Base-by-base conservation (phyloP, 2,888 invertebrate genomes). In the Galeruca laticollis region DNA sequence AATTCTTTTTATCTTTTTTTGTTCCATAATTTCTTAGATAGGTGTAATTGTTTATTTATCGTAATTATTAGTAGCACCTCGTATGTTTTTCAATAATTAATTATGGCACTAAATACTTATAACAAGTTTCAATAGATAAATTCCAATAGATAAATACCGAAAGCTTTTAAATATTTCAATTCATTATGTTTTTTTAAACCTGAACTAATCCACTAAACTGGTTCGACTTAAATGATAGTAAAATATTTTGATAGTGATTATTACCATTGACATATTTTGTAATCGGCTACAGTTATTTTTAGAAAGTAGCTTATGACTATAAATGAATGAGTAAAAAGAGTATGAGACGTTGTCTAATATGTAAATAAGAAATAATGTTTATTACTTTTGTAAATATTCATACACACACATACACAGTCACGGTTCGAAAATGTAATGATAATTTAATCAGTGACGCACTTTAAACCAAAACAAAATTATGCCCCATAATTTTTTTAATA, bases 241-340 rank as follows among this genome's bases (percentile, higher is more conserved):
- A 47, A 18, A 47, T 47, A 6, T 47, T 47, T 47, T 10, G 47
- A 15, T 47, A 47, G 47, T 47, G 18, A 6, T 47, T 18, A 47
- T 47, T 18, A 18, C 9, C 9, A 47, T 43, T 47, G 18, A 47
- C 47, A 47, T 47, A 47, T 47, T 47, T 47, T 47, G 47, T 18
- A 47, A 47, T 47, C 47, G 15, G 47, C 18, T 47, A 47, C 47
- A 47, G 47, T 47, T 47, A 47, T 47, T 47, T 47, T 47, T 47
- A 47, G 47, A 47, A 47, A 47, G 47, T 47, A 47, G 47, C 47
- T 15, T 47, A 47, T 47, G 47, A 47, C 47, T 47, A 47, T 47
- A 47, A 18, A 47, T 18, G 47, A 47, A 47, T 47, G 18, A 47
- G 18, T 47, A 47, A 47, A 15, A 47, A 18, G 18, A n/a, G 47